Evolutionary conservation across 2,113 vertebrate species (phyloP).

Genomic region (Anser cygnoides): DNA sequence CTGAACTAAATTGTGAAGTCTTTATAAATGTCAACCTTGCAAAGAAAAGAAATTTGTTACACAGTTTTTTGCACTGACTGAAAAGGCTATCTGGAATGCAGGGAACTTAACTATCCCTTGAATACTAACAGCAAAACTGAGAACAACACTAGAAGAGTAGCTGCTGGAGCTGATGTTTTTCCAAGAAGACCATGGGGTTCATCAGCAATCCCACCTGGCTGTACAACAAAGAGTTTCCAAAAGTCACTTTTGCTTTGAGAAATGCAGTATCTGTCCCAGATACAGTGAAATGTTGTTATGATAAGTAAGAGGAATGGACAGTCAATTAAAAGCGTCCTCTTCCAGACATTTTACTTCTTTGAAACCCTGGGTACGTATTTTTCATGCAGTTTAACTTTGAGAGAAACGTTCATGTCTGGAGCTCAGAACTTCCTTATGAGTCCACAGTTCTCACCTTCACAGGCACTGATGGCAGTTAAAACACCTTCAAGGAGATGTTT

Average conservation of each 20-base stretch:
- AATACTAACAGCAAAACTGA: background rate
- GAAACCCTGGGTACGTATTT: background rate
- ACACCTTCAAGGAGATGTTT: background rate
- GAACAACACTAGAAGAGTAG: background rate
- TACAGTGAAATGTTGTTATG: background rate
- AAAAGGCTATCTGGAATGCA: slow-evolving; percentile 6
- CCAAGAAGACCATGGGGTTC: background rate
- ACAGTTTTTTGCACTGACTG: background rate
- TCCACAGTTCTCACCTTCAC: background rate
- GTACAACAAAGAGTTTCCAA: background rate
- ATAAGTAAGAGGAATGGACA: background rate
- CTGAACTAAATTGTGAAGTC: slow-evolving; percentile 46
- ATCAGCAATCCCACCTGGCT: background rate
- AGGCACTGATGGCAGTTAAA: background rate
- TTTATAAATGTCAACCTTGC: slow-evolving; percentile 47
- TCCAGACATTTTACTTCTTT: background rate
- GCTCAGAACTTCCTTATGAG: background rate
- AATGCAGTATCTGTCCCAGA: background rate
- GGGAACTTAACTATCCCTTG: background rate
- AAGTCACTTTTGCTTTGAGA: background rate
- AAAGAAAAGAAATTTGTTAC: slow-evolving; percentile 15
- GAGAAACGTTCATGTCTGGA: background rate
- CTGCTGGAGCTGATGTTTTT: background rate
- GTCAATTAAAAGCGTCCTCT: background rate
- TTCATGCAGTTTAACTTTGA: background rate